Evolutionary conservation across 2,888 invertebrate genomes (phyloP).

Genomic region (Amaurobius ferox): DNA sequence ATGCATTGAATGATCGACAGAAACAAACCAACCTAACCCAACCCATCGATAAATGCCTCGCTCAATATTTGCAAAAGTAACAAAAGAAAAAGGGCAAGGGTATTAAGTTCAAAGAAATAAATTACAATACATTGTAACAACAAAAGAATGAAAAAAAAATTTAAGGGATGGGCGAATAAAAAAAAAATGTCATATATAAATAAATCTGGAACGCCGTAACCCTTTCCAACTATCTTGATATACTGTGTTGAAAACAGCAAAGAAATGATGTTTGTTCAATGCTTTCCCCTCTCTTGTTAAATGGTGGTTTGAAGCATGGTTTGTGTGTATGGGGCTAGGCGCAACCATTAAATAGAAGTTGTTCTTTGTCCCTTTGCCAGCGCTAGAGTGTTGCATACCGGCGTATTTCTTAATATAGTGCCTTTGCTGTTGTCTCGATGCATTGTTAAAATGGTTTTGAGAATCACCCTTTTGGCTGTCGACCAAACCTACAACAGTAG

Average conservation of each 20-base stretch:
- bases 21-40: too few relatives aligned
- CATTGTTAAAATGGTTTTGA: slow-evolving; percentile 70
- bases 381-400: slow-evolving; percentile 37
- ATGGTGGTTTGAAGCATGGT: slow-evolving; percentile 66
- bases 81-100: too few relatives aligned
- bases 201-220: slow-evolving; percentile 8
- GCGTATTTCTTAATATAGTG: slow-evolving; percentile 68
- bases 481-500: slow-evolving; percentile 70
- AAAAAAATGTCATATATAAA: not conserved
- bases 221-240: slow-evolving; percentile 27
- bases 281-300: slow-evolving; percentile 26
- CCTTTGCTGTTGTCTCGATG: slow-evolving; percentile 69
- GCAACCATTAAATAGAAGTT: slow-evolving; percentile 61
- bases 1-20: too few relatives aligned
- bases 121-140: not conserved
- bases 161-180: not conserved
- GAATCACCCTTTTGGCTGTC: slow-evolving; percentile 70
- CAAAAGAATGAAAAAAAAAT: not conserved
- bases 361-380: slow-evolving; percentile 53
- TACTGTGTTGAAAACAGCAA: slow-evolving; percentile 21
- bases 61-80: not conserved
- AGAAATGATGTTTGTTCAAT: slow-evolving; percentile 28
- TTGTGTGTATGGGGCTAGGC: slow-evolving; percentile 46
- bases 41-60: not conserved
- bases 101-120: too few relatives aligned